These are phyloP conservation scores for Mimumesa dahlbomi DNA, from an alignment of 2,888 invertebrate genomes.

Conservation along the genomic window DNA sequence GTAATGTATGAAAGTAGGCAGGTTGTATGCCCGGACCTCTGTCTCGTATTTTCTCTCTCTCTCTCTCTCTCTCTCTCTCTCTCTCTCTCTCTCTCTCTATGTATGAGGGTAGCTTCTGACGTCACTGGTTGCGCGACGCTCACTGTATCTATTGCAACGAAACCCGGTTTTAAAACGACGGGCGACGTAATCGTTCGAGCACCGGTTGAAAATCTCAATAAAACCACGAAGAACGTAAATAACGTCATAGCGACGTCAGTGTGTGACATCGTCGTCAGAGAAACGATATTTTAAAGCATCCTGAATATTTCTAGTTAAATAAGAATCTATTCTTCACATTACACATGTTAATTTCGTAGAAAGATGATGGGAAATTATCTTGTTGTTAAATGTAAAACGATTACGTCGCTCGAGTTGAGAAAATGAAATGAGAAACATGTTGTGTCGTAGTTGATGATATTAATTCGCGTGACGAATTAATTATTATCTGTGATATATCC, in stretches of 20 bases:
- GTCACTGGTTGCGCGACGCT: slow-evolving; percentile 21
- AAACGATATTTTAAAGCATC: too few relatives aligned
- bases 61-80: neutral
- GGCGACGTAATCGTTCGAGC: slow-evolving; percentile 11
- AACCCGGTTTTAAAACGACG: slow-evolving; percentile 52
- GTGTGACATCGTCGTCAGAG: too few relatives aligned
- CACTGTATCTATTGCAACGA: slow-evolving; percentile 62
- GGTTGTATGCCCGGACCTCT: slow-evolving; percentile 62
- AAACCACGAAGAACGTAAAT: too few relatives aligned
- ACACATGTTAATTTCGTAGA: too few relatives aligned
- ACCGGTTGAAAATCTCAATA: too few relatives aligned
- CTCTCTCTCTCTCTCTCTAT: neutral
- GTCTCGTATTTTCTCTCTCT: slow-evolving; percentile 42
- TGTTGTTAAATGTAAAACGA: too few relatives aligned
- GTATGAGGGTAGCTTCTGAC: too few relatives aligned
- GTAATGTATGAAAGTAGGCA: slow-evolving; percentile 77
- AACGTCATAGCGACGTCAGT: too few relatives aligned
- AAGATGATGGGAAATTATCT: too few relatives aligned
- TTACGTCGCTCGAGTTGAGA: slow-evolving; percentile 13
- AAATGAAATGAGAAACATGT: neutral
- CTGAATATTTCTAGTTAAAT: too few relatives aligned
- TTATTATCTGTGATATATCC: too few relatives aligned
- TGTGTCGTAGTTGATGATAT: slow-evolving; percentile 2
- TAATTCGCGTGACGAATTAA: neutral
- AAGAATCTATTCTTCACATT: too few relatives aligned